Conservation (phyloP, 2,888 invertebrate species). For the Bellardia pandia region DNA sequence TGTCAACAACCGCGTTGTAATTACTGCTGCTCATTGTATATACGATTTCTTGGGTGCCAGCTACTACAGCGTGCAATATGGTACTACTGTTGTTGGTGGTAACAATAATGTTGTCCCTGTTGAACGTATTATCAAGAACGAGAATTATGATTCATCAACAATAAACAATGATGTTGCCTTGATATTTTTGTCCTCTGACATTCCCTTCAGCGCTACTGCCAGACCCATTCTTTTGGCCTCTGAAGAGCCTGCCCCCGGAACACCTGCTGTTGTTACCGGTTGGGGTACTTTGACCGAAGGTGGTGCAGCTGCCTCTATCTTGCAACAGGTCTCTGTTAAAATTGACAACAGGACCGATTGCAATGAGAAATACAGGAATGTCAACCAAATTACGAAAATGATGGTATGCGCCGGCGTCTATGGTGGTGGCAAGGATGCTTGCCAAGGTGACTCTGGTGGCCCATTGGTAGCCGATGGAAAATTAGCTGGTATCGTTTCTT, state of each 20-base stretch:
- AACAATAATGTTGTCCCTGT: constrained; percentile 36
- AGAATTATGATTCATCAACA: constrained; percentile 42
- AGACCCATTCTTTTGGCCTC: constrained; percentile 87
- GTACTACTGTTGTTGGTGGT: constrained; percentile 42
- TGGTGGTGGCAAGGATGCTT: constrained; percentile 81
- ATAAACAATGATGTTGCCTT: constrained; percentile 72
- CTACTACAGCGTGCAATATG: constrained; percentile 63
- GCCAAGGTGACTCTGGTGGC: constrained; percentile 82
- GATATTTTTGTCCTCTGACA: constrained; percentile 51
- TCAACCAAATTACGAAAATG: constrained; percentile 73
- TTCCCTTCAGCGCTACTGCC: constrained; percentile 77
- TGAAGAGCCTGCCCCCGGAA: constrained; percentile 76
- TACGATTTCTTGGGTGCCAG: background rate
- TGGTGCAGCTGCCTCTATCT: constrained; percentile 69
- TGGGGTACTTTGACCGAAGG: constrained; percentile 78
- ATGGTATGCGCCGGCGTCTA: constrained; percentile 80
- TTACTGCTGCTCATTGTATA: constrained; percentile 80
- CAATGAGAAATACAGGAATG: constrained; percentile 73
- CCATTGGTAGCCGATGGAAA: constrained; percentile 77
- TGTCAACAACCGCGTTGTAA: constrained; percentile 74
- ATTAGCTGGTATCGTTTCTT: constrained; percentile 81
- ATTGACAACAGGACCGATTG: constrained; percentile 76
- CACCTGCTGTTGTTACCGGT: constrained; percentile 77
- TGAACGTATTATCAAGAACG: constrained; percentile 40
- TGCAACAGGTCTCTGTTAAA: constrained; percentile 78